phyloP scores from a whole-genome alignment of 2,888 invertebrate genomes.

The Nebria salina region DNA sequence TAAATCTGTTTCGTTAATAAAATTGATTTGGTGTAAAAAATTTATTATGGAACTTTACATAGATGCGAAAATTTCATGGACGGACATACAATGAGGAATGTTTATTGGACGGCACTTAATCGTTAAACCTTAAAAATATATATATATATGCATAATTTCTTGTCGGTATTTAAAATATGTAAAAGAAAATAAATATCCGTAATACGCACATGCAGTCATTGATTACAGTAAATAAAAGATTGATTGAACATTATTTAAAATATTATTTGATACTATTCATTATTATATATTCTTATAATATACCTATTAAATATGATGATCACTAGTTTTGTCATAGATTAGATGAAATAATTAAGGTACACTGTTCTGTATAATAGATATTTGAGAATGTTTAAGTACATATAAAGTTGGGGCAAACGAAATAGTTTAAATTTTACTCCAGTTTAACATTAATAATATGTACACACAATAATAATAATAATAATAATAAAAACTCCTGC shows the following conservation, averaged over 20 bases:
- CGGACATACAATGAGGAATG: not conserved
- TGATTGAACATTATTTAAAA: not conserved
- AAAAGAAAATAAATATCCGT: not conserved
- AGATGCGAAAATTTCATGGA: not conserved
- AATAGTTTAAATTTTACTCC: not conserved
- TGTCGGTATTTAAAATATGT: too few species aligned
- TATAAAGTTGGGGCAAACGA: not conserved
- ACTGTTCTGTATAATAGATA: not conserved
- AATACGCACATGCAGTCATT: not conserved
- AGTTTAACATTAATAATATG: not conserved
- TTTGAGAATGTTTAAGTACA: not conserved
- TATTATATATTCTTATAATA: not conserved
- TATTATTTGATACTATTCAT: not conserved
- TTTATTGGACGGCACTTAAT: not conserved
- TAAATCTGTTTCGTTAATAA: not conserved
- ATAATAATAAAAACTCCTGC: not conserved
- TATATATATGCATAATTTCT: not conserved
- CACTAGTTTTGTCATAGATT: constrained; percentile 1
- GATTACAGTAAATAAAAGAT: not conserved
- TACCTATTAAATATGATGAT: not conserved
- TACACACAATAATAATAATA: not conserved
- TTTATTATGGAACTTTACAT: not conserved
- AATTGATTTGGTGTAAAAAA: not conserved
- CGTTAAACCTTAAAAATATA: not conserved
- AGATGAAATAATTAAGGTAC: not conserved